Percentiles rank a stretch among this genome's conserved stretches.
phyloP scores from a whole-genome alignment of 2,888 invertebrate species.

The Synergus laeviventris region DNA sequence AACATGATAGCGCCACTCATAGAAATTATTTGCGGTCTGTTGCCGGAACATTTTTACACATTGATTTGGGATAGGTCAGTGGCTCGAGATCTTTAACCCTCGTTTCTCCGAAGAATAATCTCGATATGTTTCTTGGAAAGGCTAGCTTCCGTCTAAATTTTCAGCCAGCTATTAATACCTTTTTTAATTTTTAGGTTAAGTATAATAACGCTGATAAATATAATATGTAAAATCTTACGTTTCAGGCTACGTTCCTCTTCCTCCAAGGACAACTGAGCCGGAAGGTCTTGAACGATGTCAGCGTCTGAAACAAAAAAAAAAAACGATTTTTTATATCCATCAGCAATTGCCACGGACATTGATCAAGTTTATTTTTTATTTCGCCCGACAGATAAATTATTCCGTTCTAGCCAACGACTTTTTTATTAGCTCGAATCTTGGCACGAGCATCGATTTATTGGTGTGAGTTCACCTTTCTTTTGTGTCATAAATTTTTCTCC shows the following conservation, averaged over 20 bases:
- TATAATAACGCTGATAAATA: no score
- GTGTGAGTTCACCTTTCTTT: slow-evolving; percentile 12
- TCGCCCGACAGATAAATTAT: slow-evolving; percentile 21
- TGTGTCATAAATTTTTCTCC: slow-evolving; percentile 7
- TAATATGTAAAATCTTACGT: slow-evolving; percentile 79
- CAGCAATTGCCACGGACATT: not conserved
- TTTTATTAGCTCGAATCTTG: slow-evolving; percentile 31
- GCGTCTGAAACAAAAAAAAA: slow-evolving; percentile 80
- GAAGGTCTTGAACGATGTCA: slow-evolving; percentile 85
- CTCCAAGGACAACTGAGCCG: slow-evolving; percentile 81
- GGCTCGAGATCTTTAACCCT: slow-evolving; percentile 5
- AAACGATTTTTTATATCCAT: slow-evolving; percentile 12
- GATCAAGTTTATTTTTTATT: slow-evolving; percentile 27
- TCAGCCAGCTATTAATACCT: not conserved
- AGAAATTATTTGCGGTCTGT: slow-evolving; percentile 5
- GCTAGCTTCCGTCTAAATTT: not conserved
- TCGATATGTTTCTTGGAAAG: slow-evolving; percentile 1
- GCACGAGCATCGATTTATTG: slow-evolving; percentile 29
- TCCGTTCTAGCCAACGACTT: slow-evolving; percentile 14
- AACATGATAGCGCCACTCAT: slow-evolving; percentile 28
- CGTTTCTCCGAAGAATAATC: not conserved
- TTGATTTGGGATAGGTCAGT: slow-evolving; percentile 27
- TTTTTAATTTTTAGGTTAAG: no score
- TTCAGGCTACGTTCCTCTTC: slow-evolving; percentile 88
- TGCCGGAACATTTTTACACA: slow-evolving; percentile 11